Evolutionary conservation across 2,888 invertebrate genomes (phyloP), one percentile per base, ranked within the genome.

Genomic region (Eupithecia centaureata): DNA sequence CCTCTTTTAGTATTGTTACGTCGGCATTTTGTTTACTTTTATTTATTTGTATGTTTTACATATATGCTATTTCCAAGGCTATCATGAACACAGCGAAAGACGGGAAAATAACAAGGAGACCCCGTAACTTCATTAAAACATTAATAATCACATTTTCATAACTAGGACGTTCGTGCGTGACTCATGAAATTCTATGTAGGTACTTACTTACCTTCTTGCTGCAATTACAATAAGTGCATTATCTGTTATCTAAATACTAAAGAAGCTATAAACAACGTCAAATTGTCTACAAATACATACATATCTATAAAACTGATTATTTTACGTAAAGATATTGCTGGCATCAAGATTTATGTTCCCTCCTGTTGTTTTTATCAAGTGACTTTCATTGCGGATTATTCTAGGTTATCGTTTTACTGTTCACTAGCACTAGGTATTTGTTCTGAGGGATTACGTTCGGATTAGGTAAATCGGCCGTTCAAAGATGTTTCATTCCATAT

Each of bases 31-130:
- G 12, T 52, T 60, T 60, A 18, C 38, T 18, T 28, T 18, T 28
- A 12, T n/a, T n/a, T 65, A 15, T 38, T 18, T 63, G 67, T 63
- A 60, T 68, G 63, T 59, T 63, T 69, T 65, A 62, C 65, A 52
- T n/a, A 59, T 33, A 61, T 61, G 28, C 42, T 30, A 22, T 51
- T 58, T 42, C 25, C 59, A 68, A 62, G 62, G 68, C 54, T 47
- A 62, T 61, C 61, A 62, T 52, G 64, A 60, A 47, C 54, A 28
- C 30, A 42, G 32, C 54, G 62, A 65, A 65, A 65, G 65, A 59
- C 67, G 18, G 4, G 25, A n/a, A 47, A 56, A 25, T 33, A 27
- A 33, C 38, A 35, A 35, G 35, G 35, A 35, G n/a, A 5, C 35
- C n/a, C n/a, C 35, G 35, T 35, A 35, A 35, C 15, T n/a, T 35